phyloP scores from a whole-genome alignment of 2,888 invertebrate species.

The Andrena praecox region DNA sequence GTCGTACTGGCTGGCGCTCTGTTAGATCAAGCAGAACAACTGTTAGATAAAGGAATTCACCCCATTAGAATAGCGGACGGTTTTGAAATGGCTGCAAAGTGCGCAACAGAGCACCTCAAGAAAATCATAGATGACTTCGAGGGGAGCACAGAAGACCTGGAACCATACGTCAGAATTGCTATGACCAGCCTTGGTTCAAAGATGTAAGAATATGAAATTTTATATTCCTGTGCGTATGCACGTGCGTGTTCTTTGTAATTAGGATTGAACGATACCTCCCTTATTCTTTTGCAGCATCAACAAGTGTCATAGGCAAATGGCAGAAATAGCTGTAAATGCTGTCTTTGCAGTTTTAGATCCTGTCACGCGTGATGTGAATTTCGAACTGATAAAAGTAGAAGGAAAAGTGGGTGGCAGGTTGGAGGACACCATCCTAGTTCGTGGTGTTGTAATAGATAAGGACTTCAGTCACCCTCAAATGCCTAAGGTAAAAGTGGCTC shows the following conservation, averaged over 20 bases:
- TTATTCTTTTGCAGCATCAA: conserved; percentile 89
- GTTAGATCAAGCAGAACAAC: conserved; percentile 96
- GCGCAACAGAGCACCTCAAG: conserved; percentile 94
- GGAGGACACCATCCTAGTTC: conserved; percentile 98
- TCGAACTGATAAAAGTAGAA: conserved; percentile 99
- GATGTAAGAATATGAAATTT: conserved; percentile 87
- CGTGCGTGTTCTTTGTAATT: neutral
- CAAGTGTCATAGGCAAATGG: conserved; percentile 98
- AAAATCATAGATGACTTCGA: conserved; percentile 95
- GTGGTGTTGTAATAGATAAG: conserved; percentile 99
- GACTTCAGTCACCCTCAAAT: conserved; percentile 99
- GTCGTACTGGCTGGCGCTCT: conserved; percentile 96
- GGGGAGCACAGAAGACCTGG: conserved; percentile 92
- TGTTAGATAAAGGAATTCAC: conserved; percentile 98
- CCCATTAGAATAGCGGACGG: conserved; percentile 99
- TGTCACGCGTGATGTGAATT: conserved; percentile 97
- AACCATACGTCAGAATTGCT: conserved; percentile 96
- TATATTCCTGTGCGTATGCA: neutral
- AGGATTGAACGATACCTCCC: conserved; percentile 36
- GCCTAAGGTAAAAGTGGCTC: conserved; percentile 91
- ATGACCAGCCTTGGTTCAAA: conserved; percentile 99
- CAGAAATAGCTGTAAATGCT: conserved; percentile 99
- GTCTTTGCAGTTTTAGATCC: conserved; percentile 98
- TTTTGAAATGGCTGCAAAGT: conserved; percentile 97
- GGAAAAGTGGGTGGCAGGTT: conserved; percentile 98